Base-by-base conservation (phyloP, 1,140 invertebrate genomes). In the Ceratosolen solmsi region DNA sequence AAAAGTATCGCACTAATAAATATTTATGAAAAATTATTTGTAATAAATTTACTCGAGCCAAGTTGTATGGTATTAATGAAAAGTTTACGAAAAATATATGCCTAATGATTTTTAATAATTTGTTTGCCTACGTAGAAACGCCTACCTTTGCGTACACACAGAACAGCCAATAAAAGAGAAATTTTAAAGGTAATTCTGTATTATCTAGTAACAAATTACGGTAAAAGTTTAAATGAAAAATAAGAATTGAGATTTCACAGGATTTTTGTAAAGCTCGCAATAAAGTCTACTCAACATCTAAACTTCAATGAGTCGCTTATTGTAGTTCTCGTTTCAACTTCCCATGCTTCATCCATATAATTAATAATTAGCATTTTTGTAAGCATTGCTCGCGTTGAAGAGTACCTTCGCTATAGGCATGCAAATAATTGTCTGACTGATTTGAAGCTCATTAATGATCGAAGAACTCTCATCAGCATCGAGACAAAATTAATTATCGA, bases 1-100 rank as follows among this genome's bases (percentile, higher is more conserved):
- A 46, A 36, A 70, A n/a, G 38, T 22, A 9, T 36, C n/a, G 15
- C 30, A 68, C 38, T 79, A 79, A 41, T 71, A 79, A 79, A 71
- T 79, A n/a, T 71, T 56, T 71, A 79, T 36, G 51, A 70, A n/a
- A n/a, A 20, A 58, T 3, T 15, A 58, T 58, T 79, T 79, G 20
- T 49, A 51, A 75, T 54, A 79, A 72, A 72, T 13, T 46, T 36
- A 25, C 25, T 51, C 60, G 27, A 33, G 58, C 7, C 1, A 3
- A 51, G 20, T 79, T 79, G 7, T 33, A 54, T 27, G n/a, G 36
- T 13, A 30, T 30, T 33, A 49, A 15, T 30, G 27, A 38, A 60
- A 36, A 58, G 13, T 49, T 58, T 20, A 38, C 8, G 56, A 17
- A 56, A 71, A 56, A 20, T 15, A 25, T 79, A 71, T 79, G 51